Percentiles rank a stretch among this genome's conserved stretches.
phyloP scores from a whole-genome alignment of 2,888 invertebrate genomes.

The Esperia sulphurella region DNA sequence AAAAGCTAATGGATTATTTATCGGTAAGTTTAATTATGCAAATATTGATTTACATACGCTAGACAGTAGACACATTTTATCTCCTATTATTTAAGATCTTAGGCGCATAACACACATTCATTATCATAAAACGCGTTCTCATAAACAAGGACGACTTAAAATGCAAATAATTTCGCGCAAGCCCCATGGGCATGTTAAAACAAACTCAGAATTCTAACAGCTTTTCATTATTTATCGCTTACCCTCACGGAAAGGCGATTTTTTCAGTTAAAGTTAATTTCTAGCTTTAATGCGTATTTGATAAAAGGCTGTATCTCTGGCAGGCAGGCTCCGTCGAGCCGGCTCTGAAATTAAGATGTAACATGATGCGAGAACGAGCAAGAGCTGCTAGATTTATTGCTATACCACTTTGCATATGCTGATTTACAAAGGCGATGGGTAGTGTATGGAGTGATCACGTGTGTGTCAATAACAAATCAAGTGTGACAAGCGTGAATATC shows the following conservation, averaged over 20 bases:
- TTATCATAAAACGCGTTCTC: slow-evolving; percentile 43
- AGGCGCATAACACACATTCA: slow-evolving; percentile 33
- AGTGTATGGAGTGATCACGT: slow-evolving; percentile 39
- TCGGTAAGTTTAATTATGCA: not conserved
- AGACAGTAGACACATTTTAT: slow-evolving; percentile 1
- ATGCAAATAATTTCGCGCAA: slow-evolving; percentile 67
- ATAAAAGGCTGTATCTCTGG: slow-evolving; percentile 77
- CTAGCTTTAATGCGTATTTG: slow-evolving; percentile 77
- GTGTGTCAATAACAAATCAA: slow-evolving; percentile 33
- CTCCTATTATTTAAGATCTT: not conserved
- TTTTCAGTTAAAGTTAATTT: slow-evolving; percentile 70
- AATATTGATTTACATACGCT: slow-evolving; percentile 1
- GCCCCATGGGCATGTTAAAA: slow-evolving; percentile 71
- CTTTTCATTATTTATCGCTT: slow-evolving; percentile 70
- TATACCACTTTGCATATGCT: slow-evolving; percentile 81
- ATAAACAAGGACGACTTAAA: slow-evolving; percentile 67
- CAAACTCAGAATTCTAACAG: slow-evolving; percentile 71
- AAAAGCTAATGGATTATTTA: not conserved
- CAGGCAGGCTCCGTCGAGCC: slow-evolving; percentile 74
- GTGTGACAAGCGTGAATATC: slow-evolving; percentile 22
- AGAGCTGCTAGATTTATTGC: slow-evolving; percentile 79
- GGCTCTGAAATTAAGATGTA: slow-evolving; percentile 80
- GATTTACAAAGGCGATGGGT: slow-evolving; percentile 75
- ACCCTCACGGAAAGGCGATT: slow-evolving; percentile 58
- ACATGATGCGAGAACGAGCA: slow-evolving; percentile 81